These are phyloP conservation scores for Andrena chrysosceles DNA, from an alignment of 2,888 invertebrate species.

Conservation along the genomic window DNA sequence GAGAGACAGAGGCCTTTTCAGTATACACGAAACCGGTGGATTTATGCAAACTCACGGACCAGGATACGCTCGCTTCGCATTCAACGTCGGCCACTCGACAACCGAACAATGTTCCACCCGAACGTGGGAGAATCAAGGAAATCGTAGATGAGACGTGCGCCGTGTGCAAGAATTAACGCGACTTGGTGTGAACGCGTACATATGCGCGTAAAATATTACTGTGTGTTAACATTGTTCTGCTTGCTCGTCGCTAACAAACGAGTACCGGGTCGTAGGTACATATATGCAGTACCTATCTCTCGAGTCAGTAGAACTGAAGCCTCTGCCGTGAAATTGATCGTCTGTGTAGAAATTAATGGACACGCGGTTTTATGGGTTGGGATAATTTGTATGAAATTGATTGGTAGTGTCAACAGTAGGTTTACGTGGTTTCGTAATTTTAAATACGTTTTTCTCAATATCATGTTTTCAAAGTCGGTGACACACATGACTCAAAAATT, in stretches of 20 bases:
- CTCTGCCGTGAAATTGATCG: no score
- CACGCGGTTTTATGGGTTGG: no score
- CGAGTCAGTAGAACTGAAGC: background rate
- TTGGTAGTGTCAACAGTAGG: no score
- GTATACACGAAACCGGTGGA: slow-evolving; percentile 39
- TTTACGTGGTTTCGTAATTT: no score
- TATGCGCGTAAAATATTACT: slow-evolving; percentile 28
- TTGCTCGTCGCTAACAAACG: slow-evolving; percentile 12
- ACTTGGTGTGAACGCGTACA: slow-evolving; percentile 29
- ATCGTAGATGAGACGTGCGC: slow-evolving; percentile 52
- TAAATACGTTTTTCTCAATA: no score
- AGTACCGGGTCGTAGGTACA: background rate
- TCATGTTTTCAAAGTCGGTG: no score
- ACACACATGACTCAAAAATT: no score
- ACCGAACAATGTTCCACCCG: slow-evolving; percentile 48
- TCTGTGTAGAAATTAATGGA: no score
- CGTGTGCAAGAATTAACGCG: slow-evolving; percentile 50
- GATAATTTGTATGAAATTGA: no score
- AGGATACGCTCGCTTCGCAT: slow-evolving; percentile 44
- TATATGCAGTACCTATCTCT: no score
- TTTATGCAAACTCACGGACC: slow-evolving; percentile 55
- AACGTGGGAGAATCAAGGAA: slow-evolving; percentile 65
- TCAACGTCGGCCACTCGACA: slow-evolving; percentile 19
- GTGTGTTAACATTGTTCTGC: slow-evolving; percentile 6
- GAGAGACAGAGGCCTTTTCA: slow-evolving; percentile 14